These are phyloP conservation scores for Rhagonycha lutea DNA, from an alignment of 2,888 invertebrate species.

Conservation along the genomic window DNA sequence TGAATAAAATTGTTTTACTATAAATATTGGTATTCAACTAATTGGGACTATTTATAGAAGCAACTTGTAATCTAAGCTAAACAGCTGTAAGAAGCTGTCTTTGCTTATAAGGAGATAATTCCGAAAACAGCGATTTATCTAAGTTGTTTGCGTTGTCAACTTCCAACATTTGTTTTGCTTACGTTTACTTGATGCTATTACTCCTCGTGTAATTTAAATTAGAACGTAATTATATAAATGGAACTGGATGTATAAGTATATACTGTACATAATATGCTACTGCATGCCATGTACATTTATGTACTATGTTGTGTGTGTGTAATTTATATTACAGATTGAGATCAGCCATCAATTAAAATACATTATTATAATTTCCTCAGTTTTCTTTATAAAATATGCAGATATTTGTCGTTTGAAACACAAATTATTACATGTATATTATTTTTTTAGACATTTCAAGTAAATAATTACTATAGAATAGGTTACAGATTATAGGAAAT, in stretches of 20 bases:
- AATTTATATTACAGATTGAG: neutral
- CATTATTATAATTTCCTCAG: neutral
- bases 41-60: slow-evolving; percentile 24
- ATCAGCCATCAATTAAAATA: neutral
- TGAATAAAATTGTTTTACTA: slow-evolving; percentile 19
- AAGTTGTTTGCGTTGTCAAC: slow-evolving; percentile 14
- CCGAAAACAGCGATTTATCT: slow-evolving; percentile 24
- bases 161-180: slow-evolving; percentile 20
- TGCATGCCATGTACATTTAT: neutral
- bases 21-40: slow-evolving; percentile 23
- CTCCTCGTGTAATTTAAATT: slow-evolving; percentile 19
- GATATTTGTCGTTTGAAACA: neutral
- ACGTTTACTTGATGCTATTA: slow-evolving; percentile 14
- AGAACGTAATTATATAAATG: slow-evolving; percentile 6
- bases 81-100: slow-evolving; percentile 23
- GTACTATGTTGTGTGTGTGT: neutral
- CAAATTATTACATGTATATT: neutral
- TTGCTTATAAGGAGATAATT: slow-evolving; percentile 23
- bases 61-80: slow-evolving; percentile 13
- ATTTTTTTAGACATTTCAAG: neutral
- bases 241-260: neutral
- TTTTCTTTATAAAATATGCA: neutral
- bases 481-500: no score
- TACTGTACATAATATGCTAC: neutral
- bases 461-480: neutral